Base-by-base conservation (phyloP, 2,113 vertebrate genomes). In the Aldabrachelys gigantea region DNA sequence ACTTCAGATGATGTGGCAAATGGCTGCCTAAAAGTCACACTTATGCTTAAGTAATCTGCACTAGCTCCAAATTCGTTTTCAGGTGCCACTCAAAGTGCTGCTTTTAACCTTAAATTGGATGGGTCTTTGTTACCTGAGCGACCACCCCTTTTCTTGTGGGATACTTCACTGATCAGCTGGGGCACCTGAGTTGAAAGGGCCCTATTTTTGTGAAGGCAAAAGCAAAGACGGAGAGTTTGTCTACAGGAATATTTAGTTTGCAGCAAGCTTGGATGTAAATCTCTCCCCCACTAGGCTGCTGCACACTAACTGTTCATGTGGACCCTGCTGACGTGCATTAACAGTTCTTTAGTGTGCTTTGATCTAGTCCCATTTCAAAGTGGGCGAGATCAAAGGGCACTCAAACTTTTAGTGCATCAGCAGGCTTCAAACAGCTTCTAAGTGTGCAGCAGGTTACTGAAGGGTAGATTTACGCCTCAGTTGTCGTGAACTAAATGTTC, bases 11-110 rank as follows among this genome's bases (percentile, higher is more conserved):
- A 78, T 25, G 25, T 47, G 27, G 41, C 47, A 78, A 78, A 78
- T 78, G 75, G 41, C 75, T 47, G 19, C 35, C 80, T 72, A 24
- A 86, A 22, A 93, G 57, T 65, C 76, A 21, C 4, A 38, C 0
- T 1, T 0, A 0, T 24, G 29, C 0, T 57, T 85, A 82, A 82
- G 44, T 17, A 49, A 52, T 5, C 35, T 79, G 0, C 19, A 10
- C 0, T 4, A 78, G 65, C 54, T 49, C 47, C 54, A 95, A 31
- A 81, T 3, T 6, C 85, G 87, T 49, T 47, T 35, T 83, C 44
- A 79, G 79, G 9, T 88, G 65, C 31, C 82, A 82, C n/a, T 87
- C 38, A 22, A 22, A 75, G 25, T 57, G 35, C 81, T 81, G 35
- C 0, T 81, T 94, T 88, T 24, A 78, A 78, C 41, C 75, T 27